Evolutionary conservation across 2,797 vertebrate genomes (phyloP).

Genomic region (Arvicola amphibius): DNA sequence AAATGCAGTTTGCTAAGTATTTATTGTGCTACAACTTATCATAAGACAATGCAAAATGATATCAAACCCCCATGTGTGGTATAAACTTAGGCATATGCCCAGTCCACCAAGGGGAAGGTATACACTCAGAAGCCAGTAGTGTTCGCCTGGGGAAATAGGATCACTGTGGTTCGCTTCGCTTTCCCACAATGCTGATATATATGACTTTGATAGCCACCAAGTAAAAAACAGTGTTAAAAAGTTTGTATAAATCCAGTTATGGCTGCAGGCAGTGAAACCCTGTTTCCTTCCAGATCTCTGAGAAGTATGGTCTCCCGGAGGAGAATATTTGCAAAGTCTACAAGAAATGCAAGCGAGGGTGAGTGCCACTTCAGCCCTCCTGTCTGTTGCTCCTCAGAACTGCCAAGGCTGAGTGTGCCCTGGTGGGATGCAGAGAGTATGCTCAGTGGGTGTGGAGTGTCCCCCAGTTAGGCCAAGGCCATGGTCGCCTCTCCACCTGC

Average conservation of each 20-base stretch:
- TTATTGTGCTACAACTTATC: background rate
- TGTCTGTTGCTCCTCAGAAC: background rate
- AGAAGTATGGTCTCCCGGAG: slow-evolving; percentile 96
- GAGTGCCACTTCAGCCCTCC: slow-evolving; percentile 81
- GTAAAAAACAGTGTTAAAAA: background rate
- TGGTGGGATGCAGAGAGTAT: background rate
- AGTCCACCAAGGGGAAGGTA: background rate
- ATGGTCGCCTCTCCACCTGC: background rate
- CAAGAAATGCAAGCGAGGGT: slow-evolving; percentile 99
- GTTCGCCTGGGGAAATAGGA: background rate
- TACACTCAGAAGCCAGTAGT: background rate
- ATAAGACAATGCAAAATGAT: background rate
- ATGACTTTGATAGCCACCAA: background rate
- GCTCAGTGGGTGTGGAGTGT: background rate
- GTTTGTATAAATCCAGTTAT: background rate
- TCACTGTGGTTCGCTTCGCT: background rate
- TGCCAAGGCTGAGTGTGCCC: background rate
- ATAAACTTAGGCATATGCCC: background rate
- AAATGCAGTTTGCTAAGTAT: background rate
- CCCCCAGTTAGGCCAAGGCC: background rate
- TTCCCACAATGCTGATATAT: background rate
- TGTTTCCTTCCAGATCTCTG: slow-evolving; percentile 92
- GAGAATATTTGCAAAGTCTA: slow-evolving; percentile 98
- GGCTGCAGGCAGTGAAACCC: background rate
- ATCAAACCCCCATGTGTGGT: background rate